Evolutionary conservation across 2,888 invertebrate genomes (phyloP), one percentile per base, ranked within the genome.

Genomic region (Leptogaster cylindrica): DNA sequence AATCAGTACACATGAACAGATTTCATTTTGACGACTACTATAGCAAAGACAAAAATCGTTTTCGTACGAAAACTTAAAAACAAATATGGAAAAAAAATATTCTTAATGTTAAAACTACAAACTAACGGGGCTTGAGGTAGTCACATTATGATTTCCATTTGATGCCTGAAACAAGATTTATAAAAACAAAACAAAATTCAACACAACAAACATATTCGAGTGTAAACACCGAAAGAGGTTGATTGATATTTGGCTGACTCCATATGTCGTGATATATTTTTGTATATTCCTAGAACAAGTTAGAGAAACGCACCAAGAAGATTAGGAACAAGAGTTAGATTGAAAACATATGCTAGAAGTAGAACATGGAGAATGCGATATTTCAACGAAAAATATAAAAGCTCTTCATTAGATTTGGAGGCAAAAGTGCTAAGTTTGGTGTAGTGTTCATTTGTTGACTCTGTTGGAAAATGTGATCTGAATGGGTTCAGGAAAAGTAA

Each of bases 261-360:
- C 31, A 52, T 52, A 52, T 52, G 52, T 52, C 52, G 18, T 52
- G 33, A 33, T 52, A 52, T 52, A 52, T 31, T 52, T 52, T 52
- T 52, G 46, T 25, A 46, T 5, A 23, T 31, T 46, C 20, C 46
- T 46, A 46, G 23, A 25, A 25, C 46, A 46, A 46, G 20, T 7
- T 7, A 8, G 31, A 31, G 10, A 46, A 46, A 46, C 20, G 20
- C 20, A 23, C 25, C 25, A 20, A 46, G 46, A 46, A 3, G n/a
- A 46, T 46, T 46, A 46, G 46, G 25, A 46, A 46, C 46, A 46
- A 46, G 20, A 46, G 46, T 46, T 46, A 46, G 46, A 46, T 23
- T 10, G 12, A 20, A 46, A 46, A 46, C 46, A 20, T n/a, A 6
- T 46, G 6, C 25, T 8, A n/a, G n/a, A n/a, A n/a, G 20, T 20